Base-by-base conservation (phyloP, 2,113 vertebrate species). In the Cygnus buccinator region DNA sequence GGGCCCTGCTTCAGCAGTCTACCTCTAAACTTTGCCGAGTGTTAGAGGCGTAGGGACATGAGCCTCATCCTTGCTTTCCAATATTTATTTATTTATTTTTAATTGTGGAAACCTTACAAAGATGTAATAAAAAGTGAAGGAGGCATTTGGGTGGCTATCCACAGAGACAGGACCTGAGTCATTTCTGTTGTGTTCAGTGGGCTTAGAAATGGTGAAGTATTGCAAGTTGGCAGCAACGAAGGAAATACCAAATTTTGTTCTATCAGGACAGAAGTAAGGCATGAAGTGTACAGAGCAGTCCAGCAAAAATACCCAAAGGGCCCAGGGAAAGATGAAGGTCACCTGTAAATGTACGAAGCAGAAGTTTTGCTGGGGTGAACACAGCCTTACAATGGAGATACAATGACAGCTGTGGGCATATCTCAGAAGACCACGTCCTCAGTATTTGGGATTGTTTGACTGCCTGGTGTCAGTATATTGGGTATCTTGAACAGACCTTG, bases 1-100 rank as follows among this genome's bases (percentile, higher is more conserved):
- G 63, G 77, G 9, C 25, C 19, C 22, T 80, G 37, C 15, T 44
- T 44, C 71, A 79, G 41, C 1, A 1, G 1, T 33, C 44, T 73
- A 26, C 7, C 37, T 87, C 33, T 61, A 4, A 6, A 21, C 23
- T 85, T 66, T 77, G 54, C 10, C 11, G 54, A 28, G 33, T 2
- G 33, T 19, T 25, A 75, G 39, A 54, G 12, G 37, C 10, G 3
- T 6, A 10, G 41, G 50, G n/a, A 48, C 0, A 0, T 13, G 33
- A 65, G 17, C 20, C 63, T 39, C 16, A 59, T 41, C 48, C 41
- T 71, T 41, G 59, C 73, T 84, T 90, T 63, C 65, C 31, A 79
- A 70, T 39, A 48, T 48, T 48, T 46, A 46, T 46, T 46, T 46
- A 46, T 20, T 46, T 48, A 48, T 48, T 10, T 8, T 63, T 37